Evolutionary conservation across 2,113 vertebrate species (phyloP), one percentile per base, ranked within the genome.

Genomic region (Oncorhynchus masou): DNA sequence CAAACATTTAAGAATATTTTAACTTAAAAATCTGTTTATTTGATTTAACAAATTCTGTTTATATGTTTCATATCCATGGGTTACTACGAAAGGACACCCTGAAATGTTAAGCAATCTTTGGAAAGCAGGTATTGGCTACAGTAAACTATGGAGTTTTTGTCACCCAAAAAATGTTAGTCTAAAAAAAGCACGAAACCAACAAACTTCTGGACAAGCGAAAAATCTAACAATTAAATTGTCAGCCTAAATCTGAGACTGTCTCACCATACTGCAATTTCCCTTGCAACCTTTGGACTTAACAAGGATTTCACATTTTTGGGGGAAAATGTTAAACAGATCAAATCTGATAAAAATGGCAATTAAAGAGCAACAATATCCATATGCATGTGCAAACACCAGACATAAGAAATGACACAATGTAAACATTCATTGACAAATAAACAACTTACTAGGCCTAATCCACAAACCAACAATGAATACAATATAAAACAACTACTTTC

Each of bases 401-500:
- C 59, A 62, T 22, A 62, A 62, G 2, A 62, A 3, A 45, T 45
- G 1, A 22, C 13, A 62, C 59, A 62, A 62, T 22, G 59, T 62
- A 62, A 22, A 62, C n/a, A 62, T 62, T 22, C 2, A 22, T 9
- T 22, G 7, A 22, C 9, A 22, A 62, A 62, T 62, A 22, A 62
- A 62, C 24, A 62, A 62, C n/a, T 62, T 22, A n/a, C 5, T 24
- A 54, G 51, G 51, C 15, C 51, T 54, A 54, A 54, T 54, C 15
- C 51, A 54, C 51, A 62, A 62, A 16, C 0, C 13, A 22, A 91
- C 94, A 45, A 45, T 86, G 15, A 75, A 91, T 89, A 91, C 93
- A 89, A 90, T 88, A 90, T 88, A 93, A 86, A 90, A 45, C 39
- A 45, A 12, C 39, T 88, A 91, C 94, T 94, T 22, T 62, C 19